These are phyloP conservation scores for Saxidomus purpurata DNA, from an alignment of 1,140 invertebrate species.

Conservation along the genomic window DNA sequence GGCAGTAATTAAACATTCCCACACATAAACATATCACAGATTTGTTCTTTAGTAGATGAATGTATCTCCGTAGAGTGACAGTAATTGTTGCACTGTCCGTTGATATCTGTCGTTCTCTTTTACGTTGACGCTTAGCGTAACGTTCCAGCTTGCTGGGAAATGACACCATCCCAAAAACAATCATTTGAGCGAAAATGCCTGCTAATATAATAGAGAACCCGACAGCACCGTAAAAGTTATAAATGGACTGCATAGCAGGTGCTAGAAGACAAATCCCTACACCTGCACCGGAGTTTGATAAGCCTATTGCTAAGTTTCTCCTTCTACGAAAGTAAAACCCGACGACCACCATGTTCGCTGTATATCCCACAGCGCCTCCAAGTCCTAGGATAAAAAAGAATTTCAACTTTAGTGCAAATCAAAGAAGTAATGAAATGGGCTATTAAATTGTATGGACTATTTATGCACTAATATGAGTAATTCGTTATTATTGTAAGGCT, in stretches of 20 bases:
- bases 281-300: constrained; percentile 47
- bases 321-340: constrained; percentile 52
- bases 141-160: constrained; percentile 35
- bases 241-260: neutral
- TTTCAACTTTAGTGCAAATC: too few species aligned
- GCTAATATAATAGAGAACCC: constrained; percentile 56
- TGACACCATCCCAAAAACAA: constrained; percentile 45
- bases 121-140: neutral
- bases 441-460: too few species aligned
- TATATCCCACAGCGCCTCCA: constrained; percentile 46
- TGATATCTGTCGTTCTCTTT: neutral
- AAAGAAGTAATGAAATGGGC: too few species aligned
- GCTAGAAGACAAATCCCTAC: constrained; percentile 44
- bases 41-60: constrained; percentile 29
- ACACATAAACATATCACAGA: constrained; percentile 25
- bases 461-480: too few species aligned
- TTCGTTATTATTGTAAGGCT: too few species aligned
- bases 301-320: constrained; percentile 46
- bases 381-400: constrained; percentile 44
- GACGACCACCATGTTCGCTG: constrained; percentile 39
- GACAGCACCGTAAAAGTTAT: constrained; percentile 30
- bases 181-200: constrained; percentile 31
- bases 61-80: neutral
- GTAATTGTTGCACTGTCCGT: neutral
- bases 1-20: neutral